Evolutionary conservation across 1,140 invertebrate species (phyloP), one percentile per base, ranked within the genome.

Genomic region (Drosophila burlai): DNA sequence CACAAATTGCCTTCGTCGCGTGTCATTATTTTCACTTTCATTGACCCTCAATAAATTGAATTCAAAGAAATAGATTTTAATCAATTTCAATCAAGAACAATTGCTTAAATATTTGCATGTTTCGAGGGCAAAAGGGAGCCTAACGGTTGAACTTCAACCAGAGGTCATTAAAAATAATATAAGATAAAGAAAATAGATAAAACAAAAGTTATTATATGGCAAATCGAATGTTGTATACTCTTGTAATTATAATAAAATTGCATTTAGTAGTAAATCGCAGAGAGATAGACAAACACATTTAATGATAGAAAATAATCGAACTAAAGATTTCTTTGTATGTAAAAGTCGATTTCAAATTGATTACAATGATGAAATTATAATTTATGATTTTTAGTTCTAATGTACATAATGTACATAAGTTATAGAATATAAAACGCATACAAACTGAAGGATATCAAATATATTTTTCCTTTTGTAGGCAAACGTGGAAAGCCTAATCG

Each of bases 81-180:
- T 79, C 76, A 80, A 79, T 73, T 59, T 78, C 59, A 79, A 79
- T 79, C 59, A 59, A 50, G 8, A 21, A 63, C 75, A 79, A 79
- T 79, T 79, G 59, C 18, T 15, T 15, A 45, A 43, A 59, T 38
- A 62, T 77, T 57, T 71, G 58, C 74, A 71, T 67, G 52, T 76
- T 65, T 67, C 18, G 45, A 46, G 36, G 24, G 52, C 40, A 8
- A 10, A 52, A 45, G 36, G 8, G 16, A 40, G 34, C n/a, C 24
- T 1, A 36, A 29, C 18, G 18, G 10, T 15, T 11, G n/a, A 36
- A 36, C 18, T 54, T 21, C 38, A 54, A 4, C 1, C 3, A 54
- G 7, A 38, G 36, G 42, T 60, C 9, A 26, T 11, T 13, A 45
- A 59, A 34, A 36, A 26, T 59, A 24, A 26, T 8, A 15, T 46